phyloP scores from a whole-genome alignment of 2,113 vertebrate species.

The Atractosteus spatula region DNA sequence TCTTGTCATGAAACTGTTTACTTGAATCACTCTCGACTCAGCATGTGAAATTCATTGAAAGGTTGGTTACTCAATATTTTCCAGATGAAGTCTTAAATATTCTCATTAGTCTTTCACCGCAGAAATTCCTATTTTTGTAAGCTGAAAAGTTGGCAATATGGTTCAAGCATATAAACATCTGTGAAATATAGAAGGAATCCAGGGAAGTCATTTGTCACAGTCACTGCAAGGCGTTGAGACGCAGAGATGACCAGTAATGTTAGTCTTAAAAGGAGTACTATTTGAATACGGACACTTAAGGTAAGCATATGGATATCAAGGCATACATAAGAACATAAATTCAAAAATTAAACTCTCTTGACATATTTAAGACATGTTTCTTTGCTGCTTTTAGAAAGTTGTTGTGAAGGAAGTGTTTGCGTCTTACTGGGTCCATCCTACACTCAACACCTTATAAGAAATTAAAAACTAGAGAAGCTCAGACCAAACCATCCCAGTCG shows the following conservation, averaged over 20 bases:
- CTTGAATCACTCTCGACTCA: slow-evolving; percentile 27
- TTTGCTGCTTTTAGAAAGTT: no score
- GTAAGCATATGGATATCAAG: no score
- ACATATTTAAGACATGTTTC: no score
- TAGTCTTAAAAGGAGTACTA: slow-evolving; percentile 28
- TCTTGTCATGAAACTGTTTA: slow-evolving; percentile 39
- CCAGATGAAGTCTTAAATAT: slow-evolving; percentile 33
- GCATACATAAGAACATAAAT: no score
- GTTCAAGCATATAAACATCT: slow-evolving; percentile 16
- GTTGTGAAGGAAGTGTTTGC: no score
- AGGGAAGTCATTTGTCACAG: slow-evolving; percentile 46
- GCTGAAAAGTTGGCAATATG: slow-evolving; percentile 60
- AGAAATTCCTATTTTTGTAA: slow-evolving; percentile 56
- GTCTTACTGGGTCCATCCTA: no score
- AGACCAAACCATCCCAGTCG: no score
- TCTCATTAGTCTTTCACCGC: slow-evolving; percentile 49
- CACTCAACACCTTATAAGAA: no score
- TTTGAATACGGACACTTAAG: no score
- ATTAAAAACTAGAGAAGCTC: no score
- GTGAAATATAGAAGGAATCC: slow-evolving; percentile 27
- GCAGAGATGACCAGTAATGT: slow-evolving; percentile 49
- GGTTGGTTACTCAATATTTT: slow-evolving; percentile 45
- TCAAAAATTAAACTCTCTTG: no score
- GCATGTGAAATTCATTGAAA: slow-evolving; percentile 16
- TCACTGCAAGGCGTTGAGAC: slow-evolving; percentile 46